phyloP scores from a whole-genome alignment of 1,140 invertebrate genomes.

The Calephelis nemesis region DNA sequence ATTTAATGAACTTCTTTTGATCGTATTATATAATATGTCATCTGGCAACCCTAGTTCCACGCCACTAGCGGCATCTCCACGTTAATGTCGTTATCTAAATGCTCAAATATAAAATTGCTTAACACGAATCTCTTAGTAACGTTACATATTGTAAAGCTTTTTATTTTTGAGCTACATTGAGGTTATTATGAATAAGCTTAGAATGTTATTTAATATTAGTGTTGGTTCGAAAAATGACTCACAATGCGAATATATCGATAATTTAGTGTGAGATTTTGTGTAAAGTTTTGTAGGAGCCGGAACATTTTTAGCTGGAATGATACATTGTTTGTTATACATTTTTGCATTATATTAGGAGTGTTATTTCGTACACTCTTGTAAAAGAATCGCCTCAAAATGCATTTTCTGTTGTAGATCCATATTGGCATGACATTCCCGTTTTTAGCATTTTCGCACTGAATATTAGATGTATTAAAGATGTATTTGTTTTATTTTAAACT shows the following conservation, averaged over 20 bases:
- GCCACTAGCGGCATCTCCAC: background rate
- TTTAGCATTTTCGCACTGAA: conserved; percentile 5
- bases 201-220: conserved; percentile 1
- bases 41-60: background rate
- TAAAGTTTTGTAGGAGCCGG: background rate
- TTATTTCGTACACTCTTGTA: background rate
- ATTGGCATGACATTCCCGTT: conserved; percentile 5
- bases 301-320: too few species aligned
- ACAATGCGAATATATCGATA: background rate
- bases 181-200: background rate
- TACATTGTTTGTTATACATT: background rate
- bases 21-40: too few species aligned
- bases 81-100: conserved; percentile 3
- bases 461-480: background rate
- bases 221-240: background rate
- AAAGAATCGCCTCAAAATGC: conserved; percentile 4
- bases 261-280: background rate
- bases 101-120: conserved; percentile 13
- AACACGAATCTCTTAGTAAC: conserved; percentile 2
- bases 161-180: conserved; percentile 11
- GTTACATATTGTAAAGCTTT: conserved; percentile 1
- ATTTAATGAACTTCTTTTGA: too few species aligned
- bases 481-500: too few species aligned
- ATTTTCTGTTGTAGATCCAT: background rate
- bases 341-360: background rate